phyloP scores from a whole-genome alignment of 2,888 invertebrate genomes.

The Meteorus cinctellus region DNA sequence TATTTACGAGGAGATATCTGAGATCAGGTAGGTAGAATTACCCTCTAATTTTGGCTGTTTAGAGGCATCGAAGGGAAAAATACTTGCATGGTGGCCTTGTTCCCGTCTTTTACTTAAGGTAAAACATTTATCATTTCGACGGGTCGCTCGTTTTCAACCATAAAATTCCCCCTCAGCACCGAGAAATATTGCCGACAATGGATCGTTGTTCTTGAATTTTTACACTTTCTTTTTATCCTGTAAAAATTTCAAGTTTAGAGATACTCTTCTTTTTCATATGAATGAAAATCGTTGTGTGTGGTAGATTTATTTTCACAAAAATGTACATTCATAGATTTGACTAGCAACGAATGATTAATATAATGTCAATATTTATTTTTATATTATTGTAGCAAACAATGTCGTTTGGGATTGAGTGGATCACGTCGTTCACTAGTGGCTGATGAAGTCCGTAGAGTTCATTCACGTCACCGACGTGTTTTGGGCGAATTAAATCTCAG shows the following conservation, averaged over 20 bases:
- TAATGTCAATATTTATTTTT: too few species aligned
- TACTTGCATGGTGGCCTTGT: slow-evolving; percentile 3
- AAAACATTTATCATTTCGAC: slow-evolving; percentile 3
- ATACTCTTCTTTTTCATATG: background rate
- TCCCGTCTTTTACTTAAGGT: background rate
- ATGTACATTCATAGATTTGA: slow-evolving; percentile 1
- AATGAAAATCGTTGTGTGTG: slow-evolving; percentile 6
- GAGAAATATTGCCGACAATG: slow-evolving; percentile 31
- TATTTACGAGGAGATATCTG: slow-evolving; percentile 87
- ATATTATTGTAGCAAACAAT: slow-evolving; percentile 63
- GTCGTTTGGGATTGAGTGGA: slow-evolving; percentile 65
- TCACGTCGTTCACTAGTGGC: slow-evolving; percentile 78
- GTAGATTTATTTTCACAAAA: background rate
- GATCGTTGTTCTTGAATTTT: slow-evolving; percentile 22
- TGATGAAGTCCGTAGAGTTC: slow-evolving; percentile 88
- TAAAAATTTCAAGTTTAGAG: slow-evolving; percentile 8
- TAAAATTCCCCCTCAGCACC: slow-evolving; percentile 17
- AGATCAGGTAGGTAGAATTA: slow-evolving; percentile 73
- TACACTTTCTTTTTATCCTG: slow-evolving; percentile 7
- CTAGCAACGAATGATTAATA: too few species aligned
- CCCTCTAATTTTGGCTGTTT: background rate
- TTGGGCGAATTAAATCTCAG: slow-evolving; percentile 90
- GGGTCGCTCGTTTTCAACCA: background rate
- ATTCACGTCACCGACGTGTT: slow-evolving; percentile 87
- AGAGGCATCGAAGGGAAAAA: slow-evolving; percentile 5